Evolutionary conservation across 2,113 vertebrate genomes (phyloP).

Genomic region (Bos javanicus): DNA sequence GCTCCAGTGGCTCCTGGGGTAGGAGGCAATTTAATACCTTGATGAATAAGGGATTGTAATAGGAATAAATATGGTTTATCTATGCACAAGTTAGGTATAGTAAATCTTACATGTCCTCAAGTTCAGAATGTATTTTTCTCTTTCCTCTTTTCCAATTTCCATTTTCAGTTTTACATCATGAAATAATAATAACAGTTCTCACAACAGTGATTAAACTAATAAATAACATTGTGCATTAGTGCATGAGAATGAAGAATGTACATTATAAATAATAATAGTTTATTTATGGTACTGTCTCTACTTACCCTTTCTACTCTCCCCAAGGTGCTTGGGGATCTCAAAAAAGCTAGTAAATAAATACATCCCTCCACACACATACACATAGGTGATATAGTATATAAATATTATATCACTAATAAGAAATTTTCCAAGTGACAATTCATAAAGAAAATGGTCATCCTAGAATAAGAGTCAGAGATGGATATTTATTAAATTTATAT

Average conservation of each 20-base stretch:
- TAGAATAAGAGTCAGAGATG: conserved; percentile 27
- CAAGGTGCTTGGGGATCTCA: conserved; percentile 35
- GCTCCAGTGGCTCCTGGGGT: background rate
- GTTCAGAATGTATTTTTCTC: conserved; percentile 52
- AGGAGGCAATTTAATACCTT: conserved; percentile 25
- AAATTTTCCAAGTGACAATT: conserved; percentile 14
- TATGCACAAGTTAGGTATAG: conserved; percentile 9
- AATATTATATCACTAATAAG: conserved; percentile 3
- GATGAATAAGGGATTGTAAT: conserved; percentile 16
- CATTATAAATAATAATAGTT: conserved; percentile 69
- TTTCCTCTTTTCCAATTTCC: conserved; percentile 56
- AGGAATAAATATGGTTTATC: conserved; percentile 54
- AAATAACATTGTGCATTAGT: conserved; percentile 69
- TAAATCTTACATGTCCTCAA: conserved; percentile 59
- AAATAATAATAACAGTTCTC: conserved; percentile 70
- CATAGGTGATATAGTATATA: background rate
- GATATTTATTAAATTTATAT: conserved; percentile 29
- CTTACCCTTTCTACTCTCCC: conserved; percentile 29
- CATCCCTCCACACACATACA: background rate
- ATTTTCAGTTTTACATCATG: conserved; percentile 66
- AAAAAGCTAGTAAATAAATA: conserved; percentile 29
- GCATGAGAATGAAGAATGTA: conserved; percentile 54
- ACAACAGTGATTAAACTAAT: conserved; percentile 67
- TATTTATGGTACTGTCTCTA: conserved; percentile 63
- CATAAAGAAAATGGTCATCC: conserved; percentile 29